phyloP scores from a whole-genome alignment of 1,140 invertebrate species.

The Musca vetustissima region DNA sequence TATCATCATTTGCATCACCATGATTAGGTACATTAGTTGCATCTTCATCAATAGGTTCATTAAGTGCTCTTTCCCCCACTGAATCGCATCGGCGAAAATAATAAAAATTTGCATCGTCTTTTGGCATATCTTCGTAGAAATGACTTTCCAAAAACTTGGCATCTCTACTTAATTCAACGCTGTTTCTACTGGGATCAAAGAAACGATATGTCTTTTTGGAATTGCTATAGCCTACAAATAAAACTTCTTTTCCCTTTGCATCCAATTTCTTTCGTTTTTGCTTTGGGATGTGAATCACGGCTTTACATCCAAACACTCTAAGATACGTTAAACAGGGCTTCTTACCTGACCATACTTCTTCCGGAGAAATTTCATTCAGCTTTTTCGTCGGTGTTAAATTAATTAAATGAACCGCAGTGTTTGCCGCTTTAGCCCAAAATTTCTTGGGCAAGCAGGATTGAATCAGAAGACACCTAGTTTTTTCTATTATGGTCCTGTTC shows the following conservation, averaged over 20 bases:
- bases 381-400: neutral
- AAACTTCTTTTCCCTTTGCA: slow-evolving; percentile 34
- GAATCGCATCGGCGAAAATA: no score
- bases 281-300: slow-evolving; percentile 52
- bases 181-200: slow-evolving; percentile 37
- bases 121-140: no score
- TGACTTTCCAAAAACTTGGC: slow-evolving; percentile 43
- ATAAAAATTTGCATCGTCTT: no score
- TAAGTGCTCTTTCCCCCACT: no score
- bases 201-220: slow-evolving; percentile 53
- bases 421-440: slow-evolving; percentile 6
- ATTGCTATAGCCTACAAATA: slow-evolving; percentile 56
- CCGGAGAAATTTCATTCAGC: neutral
- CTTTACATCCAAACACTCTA: slow-evolving; percentile 38
- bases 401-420: slow-evolving; percentile 1
- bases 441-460: neutral
- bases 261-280: slow-evolving; percentile 30
- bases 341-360: neutral
- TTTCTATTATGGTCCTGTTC: slow-evolving; percentile 14
- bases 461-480: neutral
- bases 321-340: neutral
- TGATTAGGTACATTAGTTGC: no score
- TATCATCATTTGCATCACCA: no score
- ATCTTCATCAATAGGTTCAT: no score
- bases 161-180: slow-evolving; percentile 34